A percentile compares a stretch with the other conserved stretches of the same genome.
Conservation (phyloP, 2,113 vertebrate genomes). For the Scalopus aquaticus region DNA sequence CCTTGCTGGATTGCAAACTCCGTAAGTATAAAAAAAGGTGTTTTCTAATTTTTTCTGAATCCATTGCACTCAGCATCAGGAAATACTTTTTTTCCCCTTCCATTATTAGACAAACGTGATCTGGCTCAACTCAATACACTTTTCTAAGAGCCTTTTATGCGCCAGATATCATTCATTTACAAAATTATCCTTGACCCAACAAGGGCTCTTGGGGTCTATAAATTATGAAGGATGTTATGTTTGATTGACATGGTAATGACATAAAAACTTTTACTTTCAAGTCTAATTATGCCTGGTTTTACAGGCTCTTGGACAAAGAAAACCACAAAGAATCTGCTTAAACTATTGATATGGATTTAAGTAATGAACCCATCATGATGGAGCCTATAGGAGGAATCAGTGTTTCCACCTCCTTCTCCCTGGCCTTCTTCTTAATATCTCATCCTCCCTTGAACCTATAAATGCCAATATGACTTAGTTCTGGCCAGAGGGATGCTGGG, state of each 20-base stretch:
- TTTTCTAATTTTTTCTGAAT: background rate
- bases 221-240: constrained; percentile 25
- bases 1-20: background rate
- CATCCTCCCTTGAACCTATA: background rate
- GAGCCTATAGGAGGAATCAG: background rate
- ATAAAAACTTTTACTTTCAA: constrained; percentile 50
- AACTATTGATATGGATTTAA: constrained; percentile 47
- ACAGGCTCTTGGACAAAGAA: constrained; percentile 49
- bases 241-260: constrained; percentile 19
- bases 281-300: constrained; percentile 54
- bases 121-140: background rate
- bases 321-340: constrained; percentile 33
- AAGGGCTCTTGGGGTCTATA: background rate
- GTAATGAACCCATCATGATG: background rate
- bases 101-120: background rate
- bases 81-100: background rate
- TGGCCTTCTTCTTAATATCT: background rate
- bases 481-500: background rate
- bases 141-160: constrained; percentile 21
- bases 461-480: background rate
- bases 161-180: background rate
- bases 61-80: background rate
- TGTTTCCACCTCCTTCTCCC: background rate
- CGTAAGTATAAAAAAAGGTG: background rate
- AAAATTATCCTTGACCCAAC: constrained; percentile 35